Conservation (phyloP, 2,113 vertebrate species). For the Chloebia gouldiae region DNA sequence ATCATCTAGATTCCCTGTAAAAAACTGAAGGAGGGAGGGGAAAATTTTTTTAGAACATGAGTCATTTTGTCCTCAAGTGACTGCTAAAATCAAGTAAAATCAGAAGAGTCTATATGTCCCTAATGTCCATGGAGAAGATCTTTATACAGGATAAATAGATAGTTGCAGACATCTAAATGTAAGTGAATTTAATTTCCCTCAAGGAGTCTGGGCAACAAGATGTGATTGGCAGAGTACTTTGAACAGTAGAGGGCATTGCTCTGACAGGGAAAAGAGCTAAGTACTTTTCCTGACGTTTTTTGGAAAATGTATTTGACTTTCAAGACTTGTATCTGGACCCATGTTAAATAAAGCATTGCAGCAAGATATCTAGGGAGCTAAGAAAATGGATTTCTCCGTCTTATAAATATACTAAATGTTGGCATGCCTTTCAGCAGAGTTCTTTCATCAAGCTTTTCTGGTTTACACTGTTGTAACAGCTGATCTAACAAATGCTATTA, state of each 20-base stretch:
- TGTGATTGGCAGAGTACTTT: not conserved
- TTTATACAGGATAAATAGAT: not conserved
- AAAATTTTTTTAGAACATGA: rapidly evolving
- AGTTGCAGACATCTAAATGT: not conserved
- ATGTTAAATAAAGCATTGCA: not conserved
- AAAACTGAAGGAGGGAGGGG: not conserved
- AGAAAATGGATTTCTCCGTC: not conserved
- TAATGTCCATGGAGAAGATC: not conserved
- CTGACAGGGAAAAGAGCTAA: not conserved
- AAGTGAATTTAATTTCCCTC: not conserved
- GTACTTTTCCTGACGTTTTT: not conserved
- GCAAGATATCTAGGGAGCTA: not conserved
- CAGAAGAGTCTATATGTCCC: not conserved
- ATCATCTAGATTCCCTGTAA: not conserved
- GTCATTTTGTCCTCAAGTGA: not conserved
- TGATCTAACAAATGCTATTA: not conserved
- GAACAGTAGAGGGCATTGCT: not conserved
- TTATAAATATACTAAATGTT: not conserved
- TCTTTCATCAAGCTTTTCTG: not conserved
- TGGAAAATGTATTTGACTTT: not conserved
- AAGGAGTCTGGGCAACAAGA: not conserved
- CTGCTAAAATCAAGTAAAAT: not conserved
- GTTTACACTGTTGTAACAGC: not conserved
- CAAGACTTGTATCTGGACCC: not conserved
- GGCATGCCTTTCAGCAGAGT: not conserved